Evolutionary conservation across 2,797 vertebrate species (phyloP).

Genomic region (Arremon brunneinucha): DNA sequence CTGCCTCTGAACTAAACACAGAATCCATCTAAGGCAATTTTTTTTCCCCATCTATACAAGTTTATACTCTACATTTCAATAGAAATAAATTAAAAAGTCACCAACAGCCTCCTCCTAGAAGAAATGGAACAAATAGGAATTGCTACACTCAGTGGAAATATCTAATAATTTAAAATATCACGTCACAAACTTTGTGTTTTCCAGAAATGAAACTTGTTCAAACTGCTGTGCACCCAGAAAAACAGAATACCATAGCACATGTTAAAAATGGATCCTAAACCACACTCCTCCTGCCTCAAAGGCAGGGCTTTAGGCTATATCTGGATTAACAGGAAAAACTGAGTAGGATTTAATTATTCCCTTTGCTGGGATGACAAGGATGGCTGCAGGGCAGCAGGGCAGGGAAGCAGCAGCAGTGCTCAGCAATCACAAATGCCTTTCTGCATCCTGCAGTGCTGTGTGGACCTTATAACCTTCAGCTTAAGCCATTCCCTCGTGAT

Average conservation of each 20-base stretch:
- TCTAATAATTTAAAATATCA: neutral
- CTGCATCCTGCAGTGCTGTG: neutral
- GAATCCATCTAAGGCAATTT: neutral
- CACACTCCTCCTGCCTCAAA: neutral
- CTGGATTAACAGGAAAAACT: neutral
- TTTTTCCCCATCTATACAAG: neutral
- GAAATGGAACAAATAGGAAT: neutral
- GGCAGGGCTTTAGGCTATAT: neutral
- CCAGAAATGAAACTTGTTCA: neutral
- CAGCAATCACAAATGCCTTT: neutral
- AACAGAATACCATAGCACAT: neutral
- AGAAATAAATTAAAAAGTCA: neutral
- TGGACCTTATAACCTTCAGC: neutral
- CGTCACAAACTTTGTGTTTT: accelerated
- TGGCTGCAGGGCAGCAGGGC: neutral
- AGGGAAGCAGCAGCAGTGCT: neutral
- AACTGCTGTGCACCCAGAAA: neutral
- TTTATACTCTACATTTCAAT: neutral
- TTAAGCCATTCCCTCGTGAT: neutral
- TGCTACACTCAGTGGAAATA: neutral
- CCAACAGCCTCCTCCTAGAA: neutral
- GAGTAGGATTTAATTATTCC: conserved; percentile 7
- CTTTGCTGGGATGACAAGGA: neutral
- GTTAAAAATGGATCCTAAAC: neutral
- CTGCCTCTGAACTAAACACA: neutral